A percentile compares a stretch with the other conserved stretches of the same genome.
Conservation (phyloP, 2,888 invertebrate genomes). For the Phasia obesa region DNA sequence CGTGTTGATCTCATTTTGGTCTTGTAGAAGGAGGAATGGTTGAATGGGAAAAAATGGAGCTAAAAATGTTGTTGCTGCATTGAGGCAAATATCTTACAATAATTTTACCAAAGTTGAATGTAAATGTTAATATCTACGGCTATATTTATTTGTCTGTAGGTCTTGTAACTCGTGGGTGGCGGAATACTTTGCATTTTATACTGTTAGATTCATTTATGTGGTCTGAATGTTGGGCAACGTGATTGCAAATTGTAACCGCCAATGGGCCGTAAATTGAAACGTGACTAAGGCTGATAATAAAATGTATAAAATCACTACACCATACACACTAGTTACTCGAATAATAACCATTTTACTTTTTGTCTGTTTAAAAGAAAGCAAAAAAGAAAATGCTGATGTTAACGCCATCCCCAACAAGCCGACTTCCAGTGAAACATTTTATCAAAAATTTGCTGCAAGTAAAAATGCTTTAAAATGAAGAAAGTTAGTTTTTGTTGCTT, state of each 20-base stretch:
- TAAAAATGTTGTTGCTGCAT: constrained; percentile 3
- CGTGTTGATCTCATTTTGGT: no score
- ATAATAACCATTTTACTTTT: constrained; percentile 54
- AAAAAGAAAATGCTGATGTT: constrained; percentile 1
- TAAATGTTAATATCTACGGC: constrained; percentile 33
- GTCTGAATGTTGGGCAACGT: constrained; percentile 75
- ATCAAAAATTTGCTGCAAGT: neutral
- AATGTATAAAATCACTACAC: constrained; percentile 78
- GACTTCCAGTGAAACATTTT: constrained; percentile 42
- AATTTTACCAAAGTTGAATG: constrained; percentile 48
- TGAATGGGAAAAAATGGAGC: neutral
- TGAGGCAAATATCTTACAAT: constrained; percentile 30
- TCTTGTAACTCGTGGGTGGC: constrained; percentile 18
- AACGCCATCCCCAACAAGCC: constrained; percentile 28
- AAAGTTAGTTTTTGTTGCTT: neutral
- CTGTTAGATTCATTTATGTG: constrained; percentile 13
- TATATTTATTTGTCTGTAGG: constrained; percentile 5
- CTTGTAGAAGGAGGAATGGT: neutral
- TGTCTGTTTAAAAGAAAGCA: constrained; percentile 6
- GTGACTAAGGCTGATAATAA: constrained; percentile 80
- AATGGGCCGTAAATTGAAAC: constrained; percentile 82
- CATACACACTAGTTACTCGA: constrained; percentile 36
- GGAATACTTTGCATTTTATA: constrained; percentile 1
- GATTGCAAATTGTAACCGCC: constrained; percentile 82
- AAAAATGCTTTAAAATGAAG: neutral